Evolutionary conservation across 2,113 vertebrate genomes (phyloP), one percentile per base, ranked within the genome.

Genomic region (Scytalopus superciliaris): DNA sequence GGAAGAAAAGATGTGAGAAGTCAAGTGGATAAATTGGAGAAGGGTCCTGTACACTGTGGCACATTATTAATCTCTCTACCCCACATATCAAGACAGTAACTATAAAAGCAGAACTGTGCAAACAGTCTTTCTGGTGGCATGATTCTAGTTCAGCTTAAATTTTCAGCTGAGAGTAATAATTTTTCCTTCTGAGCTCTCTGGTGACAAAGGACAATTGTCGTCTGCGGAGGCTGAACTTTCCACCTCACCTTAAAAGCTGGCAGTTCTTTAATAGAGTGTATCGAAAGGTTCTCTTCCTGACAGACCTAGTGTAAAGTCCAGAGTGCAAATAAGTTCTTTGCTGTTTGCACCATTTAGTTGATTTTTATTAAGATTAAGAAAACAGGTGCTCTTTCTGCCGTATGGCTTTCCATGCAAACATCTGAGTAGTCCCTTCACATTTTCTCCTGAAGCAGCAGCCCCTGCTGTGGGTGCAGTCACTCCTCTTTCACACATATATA

Each of bases 21-120:
- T 81, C 64, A 93, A 92, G 79, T 70, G 75, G 82, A 86, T 86
- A 87, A 91, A 95, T 66, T 95, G 87, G 47, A 86, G 72, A 67
- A 39, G 35, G 33, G 39, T 96, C 30, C 84, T 80, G 39, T 69
- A 66, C 7, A 31, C 33, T 47, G 15, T 18, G 31, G 47, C 27
- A 19, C 49, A 68, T 72, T 78, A 94, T 72, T 91, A 64, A 44
- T 52, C 47, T 78, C 73, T 89, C 49, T 40, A n/a, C n/a, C 35
- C 19, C 57, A 82, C 82, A 59, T 75, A 93, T 49, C 91, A 87
- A 76, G 77, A 19, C 66, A 47, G 74, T 37, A 64, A 45, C 62
- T 87, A 39, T 50, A 66, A 87, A 96, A 90, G 87, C 63, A 83
- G 87, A 80, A 70, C 88, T 74, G 72, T 89, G 77, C 62, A 84